Conservation (phyloP, 2,797 vertebrate species). For the Pterois miles region DNA sequence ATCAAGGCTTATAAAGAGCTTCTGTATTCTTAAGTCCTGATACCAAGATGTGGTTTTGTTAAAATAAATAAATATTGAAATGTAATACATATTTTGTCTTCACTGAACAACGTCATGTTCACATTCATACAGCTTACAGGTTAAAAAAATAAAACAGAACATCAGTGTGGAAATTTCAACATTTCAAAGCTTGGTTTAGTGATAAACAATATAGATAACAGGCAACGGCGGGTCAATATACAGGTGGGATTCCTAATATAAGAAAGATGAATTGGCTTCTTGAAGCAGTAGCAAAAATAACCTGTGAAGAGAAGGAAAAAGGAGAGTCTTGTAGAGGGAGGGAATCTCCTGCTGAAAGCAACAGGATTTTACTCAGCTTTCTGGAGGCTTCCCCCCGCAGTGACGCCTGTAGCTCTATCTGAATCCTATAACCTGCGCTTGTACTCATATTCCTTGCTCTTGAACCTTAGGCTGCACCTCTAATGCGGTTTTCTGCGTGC, state of each 20-base stretch:
- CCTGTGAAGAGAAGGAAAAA: conserved; percentile 2
- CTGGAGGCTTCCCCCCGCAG: conserved; percentile 44
- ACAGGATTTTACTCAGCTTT: conserved; percentile 49
- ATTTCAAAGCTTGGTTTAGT: background rate
- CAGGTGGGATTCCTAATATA: background rate
- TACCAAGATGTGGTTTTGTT: background rate
- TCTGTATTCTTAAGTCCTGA: background rate
- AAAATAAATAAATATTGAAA: background rate
- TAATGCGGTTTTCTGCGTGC: conserved; percentile 35
- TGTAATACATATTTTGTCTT: too few relatives aligned
- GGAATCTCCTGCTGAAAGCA: conserved; percentile 33
- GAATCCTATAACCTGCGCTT: conserved; percentile 61
- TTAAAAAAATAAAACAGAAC: background rate
- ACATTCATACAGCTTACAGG: background rate
- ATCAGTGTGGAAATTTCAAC: background rate
- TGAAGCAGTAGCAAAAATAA: conserved; percentile 6
- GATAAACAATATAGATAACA: background rate
- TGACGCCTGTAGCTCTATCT: conserved; percentile 57
- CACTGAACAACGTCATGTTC: background rate
- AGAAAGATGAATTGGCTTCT: background rate
- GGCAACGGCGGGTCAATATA: background rate
- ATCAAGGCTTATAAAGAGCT: background rate
- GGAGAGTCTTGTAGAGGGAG: background rate
- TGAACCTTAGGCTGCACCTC: conserved; percentile 50
- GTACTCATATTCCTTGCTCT: conserved; percentile 34